A percentile compares a stretch with the other conserved stretches of the same genome.
Evolutionary conservation across 2,888 invertebrate genomes (phyloP).

Genomic region (Orchesellides sinensis): DNA sequence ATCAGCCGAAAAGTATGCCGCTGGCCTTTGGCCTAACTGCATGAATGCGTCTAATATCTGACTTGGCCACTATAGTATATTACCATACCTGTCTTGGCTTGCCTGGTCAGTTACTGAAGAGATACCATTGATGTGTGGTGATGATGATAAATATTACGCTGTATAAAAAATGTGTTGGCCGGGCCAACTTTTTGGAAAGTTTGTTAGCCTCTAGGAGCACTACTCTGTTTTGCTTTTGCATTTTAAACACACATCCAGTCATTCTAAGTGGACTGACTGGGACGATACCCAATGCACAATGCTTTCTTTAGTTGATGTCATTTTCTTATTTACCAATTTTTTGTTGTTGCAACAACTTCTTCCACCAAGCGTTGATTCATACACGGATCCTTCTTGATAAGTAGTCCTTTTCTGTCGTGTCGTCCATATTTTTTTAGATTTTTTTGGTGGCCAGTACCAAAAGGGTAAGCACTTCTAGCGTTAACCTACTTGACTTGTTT

Average conservation of each 20-base stretch:
- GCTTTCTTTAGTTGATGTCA: constrained; percentile 8
- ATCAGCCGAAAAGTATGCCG: constrained; percentile 63
- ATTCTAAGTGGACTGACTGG: neutral
- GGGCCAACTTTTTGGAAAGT: constrained; percentile 67
- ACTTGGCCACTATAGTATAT: constrained; percentile 56
- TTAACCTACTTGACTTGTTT: constrained; percentile 63
- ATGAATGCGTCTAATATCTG: constrained; percentile 53
- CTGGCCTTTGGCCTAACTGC: constrained; percentile 67
- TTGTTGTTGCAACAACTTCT: constrained; percentile 20
- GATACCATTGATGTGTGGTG: constrained; percentile 29
- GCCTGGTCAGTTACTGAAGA: constrained; percentile 52
- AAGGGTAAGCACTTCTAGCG: constrained; percentile 15
- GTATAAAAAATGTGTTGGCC: constrained; percentile 47
- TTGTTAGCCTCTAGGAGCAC: constrained; percentile 43
- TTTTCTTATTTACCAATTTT: neutral
- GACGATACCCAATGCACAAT: too few species aligned
- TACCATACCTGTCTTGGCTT: constrained; percentile 62
- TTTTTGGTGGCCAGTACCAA: neutral
- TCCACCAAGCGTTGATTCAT: too few species aligned
- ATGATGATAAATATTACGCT: constrained; percentile 42
- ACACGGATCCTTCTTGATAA: neutral
- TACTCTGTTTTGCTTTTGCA: neutral
- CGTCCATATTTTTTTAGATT: too few species aligned
- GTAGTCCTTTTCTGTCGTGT: neutral
- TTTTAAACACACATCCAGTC: constrained; percentile 23